phyloP scores from a whole-genome alignment of 2,797 vertebrate species.

The Enteromius paludinosus region DNA sequence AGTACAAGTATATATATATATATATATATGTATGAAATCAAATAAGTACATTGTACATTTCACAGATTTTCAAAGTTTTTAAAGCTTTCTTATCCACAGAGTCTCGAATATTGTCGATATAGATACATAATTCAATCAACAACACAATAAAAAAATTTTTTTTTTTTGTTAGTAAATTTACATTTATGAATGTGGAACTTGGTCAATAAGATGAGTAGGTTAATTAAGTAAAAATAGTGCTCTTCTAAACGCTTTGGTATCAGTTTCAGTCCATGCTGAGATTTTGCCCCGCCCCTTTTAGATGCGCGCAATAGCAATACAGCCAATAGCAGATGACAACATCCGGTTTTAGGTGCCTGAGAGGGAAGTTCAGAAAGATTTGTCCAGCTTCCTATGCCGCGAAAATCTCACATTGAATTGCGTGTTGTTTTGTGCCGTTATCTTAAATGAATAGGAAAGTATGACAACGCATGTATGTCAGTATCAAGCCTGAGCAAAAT shows the following conservation, averaged over 20 bases:
- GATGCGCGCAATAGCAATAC: too few relatives aligned
- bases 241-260: not conserved
- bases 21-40: too few relatives aligned
- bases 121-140: too few relatives aligned
- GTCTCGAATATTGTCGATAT: too few relatives aligned
- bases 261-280: not conserved
- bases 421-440: not conserved
- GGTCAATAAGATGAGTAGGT: too few relatives aligned
- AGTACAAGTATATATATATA: rapidly evolving
- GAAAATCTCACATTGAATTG: not conserved
- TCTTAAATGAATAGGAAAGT: not conserved
- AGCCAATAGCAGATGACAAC: constrained; percentile 48
- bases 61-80: too few relatives aligned
- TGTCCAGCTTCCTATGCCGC: constrained; percentile 2
- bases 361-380: constrained; percentile 55
- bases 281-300: constrained; percentile 1
- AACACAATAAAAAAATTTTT: too few relatives aligned
- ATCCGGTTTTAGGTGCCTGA: constrained; percentile 46
- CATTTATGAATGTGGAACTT: too few relatives aligned
- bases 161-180: too few relatives aligned
- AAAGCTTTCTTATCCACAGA: too few relatives aligned
- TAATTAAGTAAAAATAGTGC: too few relatives aligned
- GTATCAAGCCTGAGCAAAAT: not conserved
- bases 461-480: not conserved
- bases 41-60: too few relatives aligned